Conservation (phyloP, 2,797 vertebrate species). For the Lemur catta region DNA sequence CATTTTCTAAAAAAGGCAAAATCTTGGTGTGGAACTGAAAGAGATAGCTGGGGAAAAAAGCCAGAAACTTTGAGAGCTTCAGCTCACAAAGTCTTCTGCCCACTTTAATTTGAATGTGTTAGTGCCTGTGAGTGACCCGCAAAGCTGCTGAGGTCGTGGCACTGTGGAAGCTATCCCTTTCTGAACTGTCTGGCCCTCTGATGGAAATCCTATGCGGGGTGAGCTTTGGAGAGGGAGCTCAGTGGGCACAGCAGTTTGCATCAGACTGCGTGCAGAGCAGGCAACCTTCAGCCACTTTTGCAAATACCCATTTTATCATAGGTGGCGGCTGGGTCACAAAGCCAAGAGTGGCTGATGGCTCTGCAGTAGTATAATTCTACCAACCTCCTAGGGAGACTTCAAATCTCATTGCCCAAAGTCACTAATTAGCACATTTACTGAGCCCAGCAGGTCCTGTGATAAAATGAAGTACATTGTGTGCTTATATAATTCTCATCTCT, state of each 20-base stretch:
- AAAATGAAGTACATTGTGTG: not conserved
- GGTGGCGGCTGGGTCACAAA: not conserved
- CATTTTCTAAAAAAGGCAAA: not conserved
- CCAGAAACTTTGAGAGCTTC: not conserved
- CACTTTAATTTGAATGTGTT: not conserved
- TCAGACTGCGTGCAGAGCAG: not conserved
- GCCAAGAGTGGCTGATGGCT: not conserved
- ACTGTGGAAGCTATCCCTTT: not conserved
- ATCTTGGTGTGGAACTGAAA: not conserved
- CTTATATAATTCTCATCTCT: not conserved
- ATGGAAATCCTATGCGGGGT: not conserved
- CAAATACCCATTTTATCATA: not conserved
- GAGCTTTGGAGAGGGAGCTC: not conserved
- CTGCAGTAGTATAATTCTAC: not conserved
- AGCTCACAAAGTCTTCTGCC: not conserved
- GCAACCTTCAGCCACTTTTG: not conserved
- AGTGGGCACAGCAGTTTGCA: accelerated
- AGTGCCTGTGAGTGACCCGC: not conserved
- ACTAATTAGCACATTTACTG: not conserved
- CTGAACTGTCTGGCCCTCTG: too few species aligned
- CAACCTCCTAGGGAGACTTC: not conserved
- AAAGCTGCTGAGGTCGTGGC: not conserved
- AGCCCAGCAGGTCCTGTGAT: not conserved
- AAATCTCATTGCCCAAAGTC: not conserved
- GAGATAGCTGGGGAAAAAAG: not conserved